These are phyloP conservation scores for Dryobota labecula DNA, from an alignment of 2,888 invertebrate genomes.

Conservation along the genomic window DNA sequence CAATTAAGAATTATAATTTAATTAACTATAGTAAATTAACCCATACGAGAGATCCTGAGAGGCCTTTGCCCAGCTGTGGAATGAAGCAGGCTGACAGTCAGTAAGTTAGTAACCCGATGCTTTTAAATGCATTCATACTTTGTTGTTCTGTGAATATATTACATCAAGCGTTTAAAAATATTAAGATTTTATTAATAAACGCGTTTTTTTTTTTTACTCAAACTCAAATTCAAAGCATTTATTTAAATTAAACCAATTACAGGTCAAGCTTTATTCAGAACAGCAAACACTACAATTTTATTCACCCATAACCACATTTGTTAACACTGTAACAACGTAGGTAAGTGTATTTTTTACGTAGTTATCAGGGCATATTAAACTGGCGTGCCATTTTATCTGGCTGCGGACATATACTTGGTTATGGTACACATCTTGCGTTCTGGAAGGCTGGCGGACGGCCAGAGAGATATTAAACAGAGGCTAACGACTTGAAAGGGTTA, in stretches of 20 bases:
- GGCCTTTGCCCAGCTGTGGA: no score
- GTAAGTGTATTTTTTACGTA: conserved; percentile 32
- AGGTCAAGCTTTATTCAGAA: background rate
- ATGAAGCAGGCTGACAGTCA: background rate
- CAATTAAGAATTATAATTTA: no score
- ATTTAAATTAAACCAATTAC: no score
- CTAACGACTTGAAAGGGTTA: conserved; percentile 63
- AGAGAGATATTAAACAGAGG: conserved; percentile 54
- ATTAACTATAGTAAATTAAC: no score
- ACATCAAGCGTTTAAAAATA: background rate
- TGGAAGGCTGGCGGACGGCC: conserved; percentile 50
- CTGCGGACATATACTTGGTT: conserved; percentile 18
- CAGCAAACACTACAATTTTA: conserved; percentile 16
- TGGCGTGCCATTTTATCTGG: conserved; percentile 47
- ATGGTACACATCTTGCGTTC: conserved; percentile 25
- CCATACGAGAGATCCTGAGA: no score
- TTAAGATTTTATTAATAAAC: background rate
- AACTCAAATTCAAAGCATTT: no score
- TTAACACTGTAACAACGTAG: conserved; percentile 21
- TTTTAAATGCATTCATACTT: no score
- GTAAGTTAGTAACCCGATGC: no score
- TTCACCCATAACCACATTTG: conserved; percentile 1
- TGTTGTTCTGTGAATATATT: background rate
- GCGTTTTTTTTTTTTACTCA: no score
- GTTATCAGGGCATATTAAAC: conserved; percentile 50